These are phyloP conservation scores for Pangasius krempfi DNA, from an alignment of 2,797 vertebrate species.

Conservation along the genomic window DNA sequence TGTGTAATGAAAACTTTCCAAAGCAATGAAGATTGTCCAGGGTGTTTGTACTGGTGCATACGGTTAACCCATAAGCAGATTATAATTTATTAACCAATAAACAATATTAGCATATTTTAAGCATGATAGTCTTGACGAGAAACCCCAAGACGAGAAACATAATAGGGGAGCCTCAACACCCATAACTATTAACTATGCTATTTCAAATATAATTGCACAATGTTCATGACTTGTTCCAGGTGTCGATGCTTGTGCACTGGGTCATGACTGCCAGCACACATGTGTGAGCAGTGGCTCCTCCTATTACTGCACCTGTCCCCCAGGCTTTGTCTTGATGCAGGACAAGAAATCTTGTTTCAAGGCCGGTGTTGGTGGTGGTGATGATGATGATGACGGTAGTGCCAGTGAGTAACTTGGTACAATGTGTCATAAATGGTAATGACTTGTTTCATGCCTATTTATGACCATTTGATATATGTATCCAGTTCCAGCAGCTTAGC, in stretches of 20 bases:
- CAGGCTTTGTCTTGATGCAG: conserved; percentile 55
- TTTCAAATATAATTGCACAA: background rate
- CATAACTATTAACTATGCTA: background rate
- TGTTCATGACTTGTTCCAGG: conserved; percentile 48
- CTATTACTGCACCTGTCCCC: conserved; percentile 52
- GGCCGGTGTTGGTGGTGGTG: conserved; percentile 40
- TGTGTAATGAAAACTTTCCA: background rate
- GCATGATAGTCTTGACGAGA: no score
- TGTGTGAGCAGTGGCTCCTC: conserved; percentile 53
- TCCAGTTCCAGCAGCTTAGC: background rate
- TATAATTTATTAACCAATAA: background rate
- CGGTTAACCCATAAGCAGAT: background rate
- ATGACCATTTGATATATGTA: conserved; percentile 35
- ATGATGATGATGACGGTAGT: conserved; percentile 51
- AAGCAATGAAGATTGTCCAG: background rate
- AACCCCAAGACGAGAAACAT: background rate
- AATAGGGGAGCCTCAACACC: background rate
- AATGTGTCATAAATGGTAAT: conserved; percentile 53
- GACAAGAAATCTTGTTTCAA: conserved; percentile 58
- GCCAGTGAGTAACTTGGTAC: conserved; percentile 52
- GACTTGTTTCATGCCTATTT: conserved; percentile 40
- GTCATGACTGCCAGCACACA: conserved; percentile 54
- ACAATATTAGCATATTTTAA: background rate
- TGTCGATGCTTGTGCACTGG: conserved; percentile 51
- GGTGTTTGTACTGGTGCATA: background rate